These are phyloP conservation scores for Cyclargus thomasi DNA, from an alignment of 1,140 invertebrate genomes.

Conservation along the genomic window DNA sequence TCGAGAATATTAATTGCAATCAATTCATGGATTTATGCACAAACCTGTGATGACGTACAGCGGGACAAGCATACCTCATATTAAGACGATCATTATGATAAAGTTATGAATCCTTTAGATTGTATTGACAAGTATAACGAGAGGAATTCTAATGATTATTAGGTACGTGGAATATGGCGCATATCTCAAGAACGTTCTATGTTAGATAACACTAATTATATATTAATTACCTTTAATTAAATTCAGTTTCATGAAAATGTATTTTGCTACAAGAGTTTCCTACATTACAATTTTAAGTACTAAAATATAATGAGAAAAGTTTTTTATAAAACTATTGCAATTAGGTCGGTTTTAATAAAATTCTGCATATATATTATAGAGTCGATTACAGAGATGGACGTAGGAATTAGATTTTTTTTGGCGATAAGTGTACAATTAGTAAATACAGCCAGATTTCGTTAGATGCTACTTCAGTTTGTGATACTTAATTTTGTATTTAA, in stretches of 20 bases:
- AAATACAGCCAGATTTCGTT: no score
- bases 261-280: background rate
- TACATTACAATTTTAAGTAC: no score
- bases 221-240: background rate
- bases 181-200: background rate
- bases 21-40: background rate
- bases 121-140: background rate
- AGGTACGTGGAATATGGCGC: background rate
- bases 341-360: no score
- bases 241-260: background rate
- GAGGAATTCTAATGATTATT: background rate
- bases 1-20: background rate
- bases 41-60: background rate
- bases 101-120: background rate
- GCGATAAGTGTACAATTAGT: no score
- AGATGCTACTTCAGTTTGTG: no score
- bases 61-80: background rate
- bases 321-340: no score
- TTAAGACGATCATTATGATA: background rate
- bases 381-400: no score
- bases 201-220: background rate
- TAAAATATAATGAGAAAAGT: background rate
- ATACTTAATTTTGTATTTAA: no score
- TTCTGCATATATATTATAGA: no score
- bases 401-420: no score